Evolutionary conservation across 2,797 vertebrate species (phyloP).

Genomic region (Poecilia wingei): DNA sequence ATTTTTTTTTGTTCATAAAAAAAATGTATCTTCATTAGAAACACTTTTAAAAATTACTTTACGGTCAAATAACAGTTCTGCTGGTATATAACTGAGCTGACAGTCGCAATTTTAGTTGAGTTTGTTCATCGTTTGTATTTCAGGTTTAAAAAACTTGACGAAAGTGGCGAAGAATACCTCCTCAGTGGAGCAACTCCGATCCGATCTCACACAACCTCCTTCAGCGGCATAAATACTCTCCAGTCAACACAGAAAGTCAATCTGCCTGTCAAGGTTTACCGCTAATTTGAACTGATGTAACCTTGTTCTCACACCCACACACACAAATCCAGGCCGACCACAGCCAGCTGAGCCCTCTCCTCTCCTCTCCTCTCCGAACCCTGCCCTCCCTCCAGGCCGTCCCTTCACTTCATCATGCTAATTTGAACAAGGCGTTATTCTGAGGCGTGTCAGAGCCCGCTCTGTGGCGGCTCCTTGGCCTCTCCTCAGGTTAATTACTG

Average conservation of each 20-base stretch:
- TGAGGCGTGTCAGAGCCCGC: constrained; percentile 90
- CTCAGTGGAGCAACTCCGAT: background rate
- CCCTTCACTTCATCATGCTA: constrained; percentile 91
- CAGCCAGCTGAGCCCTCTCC: constrained; percentile 29
- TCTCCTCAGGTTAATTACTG: constrained; percentile 93
- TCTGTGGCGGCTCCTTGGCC: constrained; percentile 94
- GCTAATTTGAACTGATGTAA: constrained; percentile 45
- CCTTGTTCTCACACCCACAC: constrained; percentile 12
- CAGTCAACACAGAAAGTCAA: constrained; percentile 5
- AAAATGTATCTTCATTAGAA: background rate
- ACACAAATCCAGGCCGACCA: constrained; percentile 4
- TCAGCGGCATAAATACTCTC: background rate
- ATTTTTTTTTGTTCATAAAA: background rate
- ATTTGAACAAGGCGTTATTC: constrained; percentile 97
- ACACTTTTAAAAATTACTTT: background rate
- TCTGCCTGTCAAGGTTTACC: constrained; percentile 14
- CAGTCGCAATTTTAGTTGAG: background rate
- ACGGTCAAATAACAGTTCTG: background rate
- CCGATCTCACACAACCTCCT: background rate
- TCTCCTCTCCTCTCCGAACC: background rate
- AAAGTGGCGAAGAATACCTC: background rate
- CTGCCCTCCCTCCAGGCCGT: background rate
- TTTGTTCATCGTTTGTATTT: background rate
- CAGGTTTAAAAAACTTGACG: background rate
- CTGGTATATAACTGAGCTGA: background rate